Base-by-base conservation (phyloP, 2,797 vertebrate genomes). In the Choloepus didactylus region DNA sequence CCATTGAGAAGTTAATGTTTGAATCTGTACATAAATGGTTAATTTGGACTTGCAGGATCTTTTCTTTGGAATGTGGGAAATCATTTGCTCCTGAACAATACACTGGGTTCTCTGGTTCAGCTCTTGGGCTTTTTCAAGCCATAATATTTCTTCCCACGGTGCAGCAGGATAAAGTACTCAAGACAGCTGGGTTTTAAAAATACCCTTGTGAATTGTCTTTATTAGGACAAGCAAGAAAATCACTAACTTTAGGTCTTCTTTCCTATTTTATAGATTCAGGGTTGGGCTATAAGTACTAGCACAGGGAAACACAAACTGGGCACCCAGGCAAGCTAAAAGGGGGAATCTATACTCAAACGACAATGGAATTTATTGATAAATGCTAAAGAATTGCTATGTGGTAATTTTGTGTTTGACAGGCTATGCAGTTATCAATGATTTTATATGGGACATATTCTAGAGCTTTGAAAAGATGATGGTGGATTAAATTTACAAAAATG, bases 151-250 rank as follows among this genome's bases (percentile, higher is more conserved):
- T 88, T 95, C 67, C 85, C 91, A 82, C 25, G 3, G 80, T 76
- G 72, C n/a, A 1, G 75, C 70, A 46, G 86, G 87, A 88, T 72
- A 84, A 94, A 94, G 66, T 27, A 80, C 25, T 44, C 56, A 44
- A 66, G 29, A 91, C 76, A 95, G 81, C 81, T 89, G 70, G 60
- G 64, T 91, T 92, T 95, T 91, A 69, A 94, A 86, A 72, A 81
- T 18, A 67, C 90, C 54, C 66, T 76, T 54, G 90, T 87, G 95
- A 89, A 67, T 81, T 94, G 60, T 80, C 80, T 95, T 89, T 89
- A 82, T 44, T 69, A 83, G 72, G 35, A 66, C 44, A 67, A 70
- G 25, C 44, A 76, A 23, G 31, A 51, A 75, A 93, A 73, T 62
- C 62, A 77, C 56, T 86, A 59, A 19, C 15, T n/a, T 60, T 82